Evolutionary conservation across 2,113 vertebrate species (phyloP).

Genomic region (Calidris pygmaea): DNA sequence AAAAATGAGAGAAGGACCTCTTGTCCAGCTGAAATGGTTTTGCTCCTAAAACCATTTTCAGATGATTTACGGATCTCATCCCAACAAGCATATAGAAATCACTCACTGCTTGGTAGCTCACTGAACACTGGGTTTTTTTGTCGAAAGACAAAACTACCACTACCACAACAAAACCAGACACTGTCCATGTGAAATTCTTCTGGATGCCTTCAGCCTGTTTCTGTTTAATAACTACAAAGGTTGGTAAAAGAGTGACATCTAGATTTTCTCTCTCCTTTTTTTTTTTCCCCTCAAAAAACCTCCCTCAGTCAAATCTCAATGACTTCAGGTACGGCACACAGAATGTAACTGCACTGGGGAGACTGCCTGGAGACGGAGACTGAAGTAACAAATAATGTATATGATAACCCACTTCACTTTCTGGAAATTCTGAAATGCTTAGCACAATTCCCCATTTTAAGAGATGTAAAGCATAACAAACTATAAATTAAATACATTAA

Average conservation of each 20-base stretch:
- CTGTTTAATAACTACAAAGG: not conserved
- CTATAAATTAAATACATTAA: not conserved
- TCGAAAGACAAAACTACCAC: not conserved
- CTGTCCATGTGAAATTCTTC: not conserved
- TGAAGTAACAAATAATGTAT: not conserved
- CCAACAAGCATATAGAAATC: not conserved
- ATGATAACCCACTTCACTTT: not conserved
- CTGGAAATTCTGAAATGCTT: not conserved
- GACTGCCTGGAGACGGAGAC: not conserved
- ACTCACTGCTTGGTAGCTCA: not conserved
- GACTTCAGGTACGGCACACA: not conserved
- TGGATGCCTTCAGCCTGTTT: not conserved
- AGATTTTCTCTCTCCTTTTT: not conserved
- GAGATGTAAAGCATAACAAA: not conserved
- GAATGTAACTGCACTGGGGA: not conserved
- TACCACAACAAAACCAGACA: not conserved
- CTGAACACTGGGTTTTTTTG: not conserved
- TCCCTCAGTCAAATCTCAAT: not conserved
- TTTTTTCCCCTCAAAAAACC: rapidly evolving
- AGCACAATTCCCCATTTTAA: not conserved
- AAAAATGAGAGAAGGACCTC: not conserved
- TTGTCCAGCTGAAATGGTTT: not conserved
- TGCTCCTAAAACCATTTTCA: not conserved
- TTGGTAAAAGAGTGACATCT: constrained; percentile 22
- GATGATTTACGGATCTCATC: constrained; percentile 32